These are phyloP conservation scores for Drosophila micromelanica DNA, from an alignment of 1,140 invertebrate species.

Conservation along the genomic window DNA sequence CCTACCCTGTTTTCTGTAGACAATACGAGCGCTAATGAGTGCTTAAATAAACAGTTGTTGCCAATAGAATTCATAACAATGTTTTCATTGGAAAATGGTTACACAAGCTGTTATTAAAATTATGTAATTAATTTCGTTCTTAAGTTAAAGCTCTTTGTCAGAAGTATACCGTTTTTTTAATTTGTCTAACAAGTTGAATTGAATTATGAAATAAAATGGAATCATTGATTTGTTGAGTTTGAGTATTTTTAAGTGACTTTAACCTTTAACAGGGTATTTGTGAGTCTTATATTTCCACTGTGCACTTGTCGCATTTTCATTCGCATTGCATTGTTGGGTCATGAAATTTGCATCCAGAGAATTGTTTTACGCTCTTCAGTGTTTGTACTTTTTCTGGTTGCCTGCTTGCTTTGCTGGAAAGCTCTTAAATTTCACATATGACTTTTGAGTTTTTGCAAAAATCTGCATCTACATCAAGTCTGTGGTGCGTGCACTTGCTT, in stretches of 20 bases:
- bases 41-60: background rate
- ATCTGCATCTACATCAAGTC: constrained; percentile 12
- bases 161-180: no score
- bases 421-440: constrained; percentile 41
- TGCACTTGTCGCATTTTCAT: constrained; percentile 2
- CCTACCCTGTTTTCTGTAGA: background rate
- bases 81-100: no score
- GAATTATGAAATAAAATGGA: no score
- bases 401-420: constrained; percentile 7
- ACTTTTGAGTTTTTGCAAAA: constrained; percentile 20
- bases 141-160: no score
- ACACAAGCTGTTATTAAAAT: no score
- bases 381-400: constrained; percentile 7
- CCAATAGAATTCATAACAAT: no score
- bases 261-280: background rate
- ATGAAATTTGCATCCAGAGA: constrained; percentile 66
- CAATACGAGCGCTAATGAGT: background rate
- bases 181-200: no score
- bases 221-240: no score
- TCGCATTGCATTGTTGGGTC: constrained; percentile 36
- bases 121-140: no score
- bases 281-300: constrained; percentile 1
- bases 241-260: no score
- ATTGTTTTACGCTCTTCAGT: constrained; percentile 44
- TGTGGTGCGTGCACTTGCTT: background rate